Conservation (phyloP, 2,113 vertebrate genomes). For the Larimichthys polyactis region DNA sequence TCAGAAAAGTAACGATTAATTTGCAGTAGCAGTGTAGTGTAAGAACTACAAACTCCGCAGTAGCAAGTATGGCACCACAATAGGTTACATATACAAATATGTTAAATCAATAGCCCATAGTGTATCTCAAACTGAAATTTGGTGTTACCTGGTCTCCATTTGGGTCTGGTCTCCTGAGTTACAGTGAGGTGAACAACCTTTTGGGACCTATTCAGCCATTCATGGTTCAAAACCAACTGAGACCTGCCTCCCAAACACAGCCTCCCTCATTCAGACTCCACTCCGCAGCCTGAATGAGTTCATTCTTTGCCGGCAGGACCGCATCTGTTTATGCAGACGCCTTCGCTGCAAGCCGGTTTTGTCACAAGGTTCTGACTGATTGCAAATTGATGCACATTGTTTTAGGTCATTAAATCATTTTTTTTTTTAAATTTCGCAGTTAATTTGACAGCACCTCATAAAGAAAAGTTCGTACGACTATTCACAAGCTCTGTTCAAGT, state of each 20-base stretch:
- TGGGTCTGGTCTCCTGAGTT: slow-evolving; percentile 3
- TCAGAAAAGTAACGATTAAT: neutral
- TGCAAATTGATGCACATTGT: neutral
- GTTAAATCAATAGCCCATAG: neutral
- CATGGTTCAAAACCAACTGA: slow-evolving; percentile 25
- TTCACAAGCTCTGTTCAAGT: neutral
- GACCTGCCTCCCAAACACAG: slow-evolving; percentile 33
- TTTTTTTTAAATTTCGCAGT: neutral
- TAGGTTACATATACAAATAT: neutral
- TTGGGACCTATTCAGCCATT: slow-evolving; percentile 46
- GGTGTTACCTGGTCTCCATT: neutral
- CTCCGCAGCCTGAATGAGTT: slow-evolving; percentile 56
- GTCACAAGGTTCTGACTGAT: neutral
- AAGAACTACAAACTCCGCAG: neutral
- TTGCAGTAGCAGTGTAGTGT: too few species aligned
- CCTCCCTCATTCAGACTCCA: slow-evolving; percentile 31
- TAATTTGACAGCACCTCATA: neutral
- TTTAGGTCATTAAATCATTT: neutral
- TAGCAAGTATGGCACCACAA: neutral
- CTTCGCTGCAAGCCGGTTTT: slow-evolving; percentile 11
- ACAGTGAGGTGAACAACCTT: slow-evolving; percentile 37
- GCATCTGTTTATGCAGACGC: slow-evolving; percentile 40
- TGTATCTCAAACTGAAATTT: neutral
- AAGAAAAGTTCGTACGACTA: neutral
- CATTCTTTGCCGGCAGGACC: slow-evolving; percentile 59